Percentiles rank a stretch among this genome's conserved stretches.
These are phyloP conservation scores for Hypselothyrea guttata DNA, from an alignment of 2,888 invertebrate species.

Conservation along the genomic window DNA sequence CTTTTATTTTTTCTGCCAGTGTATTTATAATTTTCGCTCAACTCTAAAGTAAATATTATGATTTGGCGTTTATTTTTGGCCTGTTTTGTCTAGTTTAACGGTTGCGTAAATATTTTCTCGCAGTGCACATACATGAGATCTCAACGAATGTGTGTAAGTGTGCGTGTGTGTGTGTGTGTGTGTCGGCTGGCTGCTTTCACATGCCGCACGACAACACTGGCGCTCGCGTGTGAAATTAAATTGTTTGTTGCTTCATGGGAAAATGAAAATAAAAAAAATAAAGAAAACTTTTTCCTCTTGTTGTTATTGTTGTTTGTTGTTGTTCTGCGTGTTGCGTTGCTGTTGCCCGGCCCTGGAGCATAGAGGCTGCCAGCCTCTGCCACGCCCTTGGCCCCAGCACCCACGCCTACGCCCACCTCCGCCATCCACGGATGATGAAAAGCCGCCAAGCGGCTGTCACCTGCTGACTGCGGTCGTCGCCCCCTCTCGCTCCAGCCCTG, in stretches of 20 bases:
- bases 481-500: neutral
- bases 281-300: slow-evolving; percentile 36
- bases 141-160: too few relatives aligned
- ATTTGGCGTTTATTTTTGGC: too few relatives aligned
- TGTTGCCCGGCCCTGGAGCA: slow-evolving; percentile 13
- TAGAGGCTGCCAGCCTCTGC: slow-evolving; percentile 19
- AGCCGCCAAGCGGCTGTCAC: slow-evolving; percentile 49
- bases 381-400: slow-evolving; percentile 8
- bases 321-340: slow-evolving; percentile 3
- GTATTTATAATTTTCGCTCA: too few relatives aligned
- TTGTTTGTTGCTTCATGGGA: slow-evolving; percentile 72
- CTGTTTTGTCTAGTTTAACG: neutral
- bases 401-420: slow-evolving; percentile 1
- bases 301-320: slow-evolving; percentile 8
- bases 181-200: slow-evolving; percentile 66
- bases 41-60: too few relatives aligned
- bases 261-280: slow-evolving; percentile 67
- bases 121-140: neutral
- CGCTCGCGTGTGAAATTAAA: slow-evolving; percentile 78
- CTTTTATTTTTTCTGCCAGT: too few relatives aligned
- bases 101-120: neutral
- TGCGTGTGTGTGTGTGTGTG: slow-evolving; percentile 13
- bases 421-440: slow-evolving; percentile 41
- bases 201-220: slow-evolving; percentile 77
- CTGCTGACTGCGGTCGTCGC: slow-evolving; percentile 39